Evolutionary conservation across 30 jellyfish, hydroid and myxozoan genomes (phyloP).

Genomic region (Aurelia sp.): DNA sequence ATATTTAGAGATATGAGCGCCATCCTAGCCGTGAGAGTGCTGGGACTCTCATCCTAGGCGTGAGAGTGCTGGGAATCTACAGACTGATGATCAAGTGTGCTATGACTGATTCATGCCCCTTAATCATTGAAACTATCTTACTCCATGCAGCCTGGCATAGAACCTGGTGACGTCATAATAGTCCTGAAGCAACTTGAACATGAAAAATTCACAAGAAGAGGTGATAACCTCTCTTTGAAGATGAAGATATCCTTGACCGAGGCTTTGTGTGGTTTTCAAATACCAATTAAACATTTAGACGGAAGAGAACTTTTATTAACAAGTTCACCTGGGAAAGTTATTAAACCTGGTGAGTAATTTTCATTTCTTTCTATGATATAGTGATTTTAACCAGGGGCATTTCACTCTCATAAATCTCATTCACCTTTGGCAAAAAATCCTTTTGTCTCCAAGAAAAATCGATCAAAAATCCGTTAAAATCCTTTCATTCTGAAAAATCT

Average conservation of each 20-base stretch:
- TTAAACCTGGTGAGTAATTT: constrained; percentile 86
- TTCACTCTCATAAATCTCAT: too few species aligned
- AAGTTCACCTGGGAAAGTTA: constrained; percentile 81
- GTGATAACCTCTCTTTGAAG: constrained; percentile 83
- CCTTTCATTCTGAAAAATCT: too few species aligned
- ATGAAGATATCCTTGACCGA: constrained; percentile 90
- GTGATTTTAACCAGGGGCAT: neutral
- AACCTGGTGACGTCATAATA: constrained; percentile 97
- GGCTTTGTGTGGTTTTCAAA: constrained; percentile 96
- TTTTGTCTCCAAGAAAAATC: too few species aligned
- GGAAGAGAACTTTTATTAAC: constrained; percentile 92
- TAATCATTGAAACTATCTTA: neutral
- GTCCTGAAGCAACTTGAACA: constrained; percentile 85
- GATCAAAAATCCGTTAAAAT: too few species aligned
- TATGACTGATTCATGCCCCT: too few species aligned
- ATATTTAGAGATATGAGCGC: too few species aligned
- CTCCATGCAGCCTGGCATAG: constrained; percentile 87
- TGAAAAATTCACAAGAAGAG: constrained; percentile 82
- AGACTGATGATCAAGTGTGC: too few species aligned
- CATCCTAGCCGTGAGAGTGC: too few species aligned
- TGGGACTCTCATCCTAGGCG: too few species aligned
- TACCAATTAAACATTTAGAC: constrained; percentile 95
- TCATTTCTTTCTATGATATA: neutral
- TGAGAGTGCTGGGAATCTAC: too few species aligned
- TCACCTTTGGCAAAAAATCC: too few species aligned